phyloP scores from a whole-genome alignment of 2,888 invertebrate genomes.

The Caenorhabditis sinica region DNA sequence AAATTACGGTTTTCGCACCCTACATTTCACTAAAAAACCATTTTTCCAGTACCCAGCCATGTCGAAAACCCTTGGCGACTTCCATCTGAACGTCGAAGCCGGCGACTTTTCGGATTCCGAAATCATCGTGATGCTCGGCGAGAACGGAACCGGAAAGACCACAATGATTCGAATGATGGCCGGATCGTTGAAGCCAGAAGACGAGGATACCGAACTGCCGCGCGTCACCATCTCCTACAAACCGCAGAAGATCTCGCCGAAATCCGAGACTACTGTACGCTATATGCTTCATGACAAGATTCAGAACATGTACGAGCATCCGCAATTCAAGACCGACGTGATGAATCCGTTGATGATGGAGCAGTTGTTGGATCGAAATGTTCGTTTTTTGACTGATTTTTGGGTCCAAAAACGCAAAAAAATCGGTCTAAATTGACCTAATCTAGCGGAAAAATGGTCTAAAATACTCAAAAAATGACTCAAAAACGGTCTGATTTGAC shows the following conservation, averaged over 20 bases:
- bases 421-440: not conserved
- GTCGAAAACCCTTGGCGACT: slow-evolving; percentile 88
- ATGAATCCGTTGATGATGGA: slow-evolving; percentile 88
- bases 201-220: slow-evolving; percentile 88
- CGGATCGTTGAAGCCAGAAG: slow-evolving; percentile 92
- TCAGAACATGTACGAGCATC: slow-evolving; percentile 97
- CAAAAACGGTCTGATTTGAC: no score
- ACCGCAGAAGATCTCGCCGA: slow-evolving; percentile 99
- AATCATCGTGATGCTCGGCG: slow-evolving; percentile 95
- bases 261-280: slow-evolving; percentile 92
- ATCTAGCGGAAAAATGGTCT: no score
- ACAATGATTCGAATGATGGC: slow-evolving; percentile 99
- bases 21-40: not conserved
- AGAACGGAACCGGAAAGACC: slow-evolving; percentile 99
- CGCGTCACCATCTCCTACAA: slow-evolving; percentile 98
- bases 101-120: slow-evolving; percentile 99
- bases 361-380: slow-evolving; percentile 75
- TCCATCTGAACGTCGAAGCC: slow-evolving; percentile 90
- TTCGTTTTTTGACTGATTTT: no score
- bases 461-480: no score
- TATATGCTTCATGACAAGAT: slow-evolving; percentile 96
- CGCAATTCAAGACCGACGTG: slow-evolving; percentile 97
- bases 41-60: slow-evolving; percentile 90
- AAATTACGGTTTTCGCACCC: not conserved
- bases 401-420: no score